Evolutionary conservation across 2,888 invertebrate species (phyloP).

Genomic region (Machimus rusticus): DNA sequence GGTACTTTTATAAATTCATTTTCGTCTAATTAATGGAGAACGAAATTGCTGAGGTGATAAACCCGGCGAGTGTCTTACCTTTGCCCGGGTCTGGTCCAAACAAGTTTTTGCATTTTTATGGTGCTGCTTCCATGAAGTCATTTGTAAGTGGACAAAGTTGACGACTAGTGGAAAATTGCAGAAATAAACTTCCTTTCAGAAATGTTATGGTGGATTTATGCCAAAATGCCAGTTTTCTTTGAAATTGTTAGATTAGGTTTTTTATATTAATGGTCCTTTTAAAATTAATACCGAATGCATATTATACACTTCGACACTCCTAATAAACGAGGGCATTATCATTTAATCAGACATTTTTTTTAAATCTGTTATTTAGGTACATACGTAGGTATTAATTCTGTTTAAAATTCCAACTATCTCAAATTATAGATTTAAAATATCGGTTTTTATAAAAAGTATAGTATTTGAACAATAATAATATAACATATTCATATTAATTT

Average conservation of each 20-base stretch:
- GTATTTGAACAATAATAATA: too few species aligned
- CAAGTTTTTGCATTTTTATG: background rate
- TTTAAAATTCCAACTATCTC: too few species aligned
- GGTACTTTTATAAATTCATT: constrained; percentile 3
- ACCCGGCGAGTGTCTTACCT: background rate
- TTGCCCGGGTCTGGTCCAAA: background rate
- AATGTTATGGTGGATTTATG: background rate
- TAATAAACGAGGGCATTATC: too few species aligned
- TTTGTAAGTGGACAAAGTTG: background rate
- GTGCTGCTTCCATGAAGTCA: background rate
- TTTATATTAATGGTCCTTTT: background rate
- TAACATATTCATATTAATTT: too few species aligned
- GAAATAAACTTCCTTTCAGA: background rate
- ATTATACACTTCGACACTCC: too few species aligned
- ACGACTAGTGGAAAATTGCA: background rate
- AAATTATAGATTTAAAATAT: too few species aligned
- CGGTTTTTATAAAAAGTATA: too few species aligned
- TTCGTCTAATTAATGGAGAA: constrained; percentile 11
- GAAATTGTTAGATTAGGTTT: background rate
- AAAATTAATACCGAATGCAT: background rate
- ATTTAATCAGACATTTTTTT: too few species aligned
- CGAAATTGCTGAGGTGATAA: background rate
- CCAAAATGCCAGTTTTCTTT: background rate
- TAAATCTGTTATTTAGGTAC: too few species aligned
- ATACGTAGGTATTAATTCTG: too few species aligned